Evolutionary conservation across 37 sponge, comb jelly and placozoan species (phyloP), one percentile per base, ranked within the genome.

Genomic region (Agelas oroides): DNA sequence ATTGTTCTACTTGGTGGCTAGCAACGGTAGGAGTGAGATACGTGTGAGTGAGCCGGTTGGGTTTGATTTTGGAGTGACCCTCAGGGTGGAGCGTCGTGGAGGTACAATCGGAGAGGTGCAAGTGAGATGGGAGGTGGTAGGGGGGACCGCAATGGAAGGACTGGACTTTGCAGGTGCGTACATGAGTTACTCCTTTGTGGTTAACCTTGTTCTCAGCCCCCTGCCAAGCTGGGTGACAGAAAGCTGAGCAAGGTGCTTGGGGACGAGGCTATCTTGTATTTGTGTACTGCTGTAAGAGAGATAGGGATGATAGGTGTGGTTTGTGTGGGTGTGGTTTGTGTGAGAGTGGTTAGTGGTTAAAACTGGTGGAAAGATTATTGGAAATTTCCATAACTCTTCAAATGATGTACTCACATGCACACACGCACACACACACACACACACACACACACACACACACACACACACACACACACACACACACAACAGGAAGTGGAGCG

Each of bases 41-140:
- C 61, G 70, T 1, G 82, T 88, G 28, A 57, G 18, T 0, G 92
- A 87, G 32, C 73, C 84, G 13, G 77, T 76, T 13, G 65, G 41
- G 5, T 71, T 53, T 60, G 71, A 75, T n/a, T 65, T 93, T 66
- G 86, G 94, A 16, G 85, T 96, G 0, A 64, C 68, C 18, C 80
- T 96, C 55, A 91, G 81, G 0, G 92, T 96, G 5, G 78, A 81
- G 82, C 68, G 97, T 30, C 30, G 36, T 53, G 82, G 81, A 11
- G 97, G 97, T 5, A 80, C 76, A 24, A 55, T 89, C 0, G 97
- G 97, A 2, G 36, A 39, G 27, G 97, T 89, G 24, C 23, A 46
- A 0, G 87, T 96, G 16, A 24, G 53, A 5, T 91, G 86, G 87
- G 75, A 37, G 65, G 77, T 82, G 33, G 28, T 65, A 27, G 84